A percentile compares a stretch with the other conserved stretches of the same genome.
Evolutionary conservation across 2,113 vertebrate genomes (phyloP).

Genomic region (Herpailurus yagouaroundi): DNA sequence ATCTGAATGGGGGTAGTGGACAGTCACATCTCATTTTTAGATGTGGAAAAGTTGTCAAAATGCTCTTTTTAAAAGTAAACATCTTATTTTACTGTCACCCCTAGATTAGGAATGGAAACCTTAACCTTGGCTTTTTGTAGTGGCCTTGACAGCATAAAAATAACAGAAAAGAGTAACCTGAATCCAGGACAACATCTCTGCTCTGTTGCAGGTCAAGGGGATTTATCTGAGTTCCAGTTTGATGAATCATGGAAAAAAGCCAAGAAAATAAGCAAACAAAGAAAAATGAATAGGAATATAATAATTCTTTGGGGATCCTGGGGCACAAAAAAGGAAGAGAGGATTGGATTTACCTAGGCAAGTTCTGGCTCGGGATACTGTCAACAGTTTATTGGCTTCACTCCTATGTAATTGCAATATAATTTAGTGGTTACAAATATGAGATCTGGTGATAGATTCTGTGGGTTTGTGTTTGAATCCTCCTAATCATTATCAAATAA

Average conservation of each 20-base stretch:
- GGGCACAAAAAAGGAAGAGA: background rate
- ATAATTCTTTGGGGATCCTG: background rate
- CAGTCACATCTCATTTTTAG: background rate
- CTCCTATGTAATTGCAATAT: background rate
- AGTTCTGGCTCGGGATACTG: background rate
- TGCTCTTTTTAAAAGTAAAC: constrained; percentile 2
- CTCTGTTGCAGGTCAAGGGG: background rate
- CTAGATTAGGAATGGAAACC: background rate
- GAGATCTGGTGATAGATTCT: background rate
- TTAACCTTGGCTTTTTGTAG: background rate
- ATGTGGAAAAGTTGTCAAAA: background rate
- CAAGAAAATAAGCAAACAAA: background rate
- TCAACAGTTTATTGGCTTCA: background rate
- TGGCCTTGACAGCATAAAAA: background rate
- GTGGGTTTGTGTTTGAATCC: background rate
- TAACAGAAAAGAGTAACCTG: background rate
- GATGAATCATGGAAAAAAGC: background rate
- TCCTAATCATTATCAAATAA: background rate
- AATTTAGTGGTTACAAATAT: background rate
- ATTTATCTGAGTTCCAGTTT: background rate
- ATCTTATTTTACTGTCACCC: background rate
- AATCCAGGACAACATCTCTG: background rate
- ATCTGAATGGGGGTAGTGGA: background rate
- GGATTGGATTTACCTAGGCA: background rate
- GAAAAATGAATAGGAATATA: background rate